Percentiles rank a stretch among this genome's conserved stretches.
Evolutionary conservation across 2,797 vertebrate species (phyloP).

Genomic region (Jordanella pulchra): DNA sequence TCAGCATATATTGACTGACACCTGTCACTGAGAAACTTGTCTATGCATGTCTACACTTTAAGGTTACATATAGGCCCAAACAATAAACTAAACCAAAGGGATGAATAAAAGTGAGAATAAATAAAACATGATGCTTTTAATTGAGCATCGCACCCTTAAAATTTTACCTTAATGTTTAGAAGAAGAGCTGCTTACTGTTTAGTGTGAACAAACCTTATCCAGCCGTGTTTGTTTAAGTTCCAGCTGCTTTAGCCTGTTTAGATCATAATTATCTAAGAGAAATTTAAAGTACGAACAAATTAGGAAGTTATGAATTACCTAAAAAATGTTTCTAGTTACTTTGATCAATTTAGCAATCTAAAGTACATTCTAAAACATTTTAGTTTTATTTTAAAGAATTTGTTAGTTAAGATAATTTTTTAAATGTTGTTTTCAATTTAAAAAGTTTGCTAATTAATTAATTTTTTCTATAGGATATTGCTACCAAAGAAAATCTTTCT

Average conservation of each 20-base stretch:
- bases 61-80: not conserved
- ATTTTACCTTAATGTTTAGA: not conserved
- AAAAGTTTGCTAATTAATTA: not conserved
- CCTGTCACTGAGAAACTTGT: slow-evolving; percentile 51
- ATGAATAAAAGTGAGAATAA: not conserved
- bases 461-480: not conserved
- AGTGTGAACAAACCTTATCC: not conserved
- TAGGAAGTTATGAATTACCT: not conserved
- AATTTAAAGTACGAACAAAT: not conserved
- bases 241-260: not conserved
- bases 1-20: slow-evolving; percentile 71
- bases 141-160: not conserved
- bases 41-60: slow-evolving; percentile 6
- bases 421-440: not conserved
- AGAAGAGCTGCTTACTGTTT: not conserved
- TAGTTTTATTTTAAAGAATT: not conserved
- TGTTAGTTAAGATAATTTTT: not conserved
- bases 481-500: not conserved
- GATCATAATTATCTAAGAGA: not conserved
- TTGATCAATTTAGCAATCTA: too few species aligned
- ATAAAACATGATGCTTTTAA: not conserved
- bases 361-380: not conserved
- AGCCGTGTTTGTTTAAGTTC: not conserved
- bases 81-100: not conserved
- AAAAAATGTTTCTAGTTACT: not conserved